A percentile compares a stretch with the other conserved stretches of the same genome.
These are phyloP conservation scores for Holotrichia oblita DNA, from an alignment of 1,140 invertebrate genomes.

Conservation along the genomic window DNA sequence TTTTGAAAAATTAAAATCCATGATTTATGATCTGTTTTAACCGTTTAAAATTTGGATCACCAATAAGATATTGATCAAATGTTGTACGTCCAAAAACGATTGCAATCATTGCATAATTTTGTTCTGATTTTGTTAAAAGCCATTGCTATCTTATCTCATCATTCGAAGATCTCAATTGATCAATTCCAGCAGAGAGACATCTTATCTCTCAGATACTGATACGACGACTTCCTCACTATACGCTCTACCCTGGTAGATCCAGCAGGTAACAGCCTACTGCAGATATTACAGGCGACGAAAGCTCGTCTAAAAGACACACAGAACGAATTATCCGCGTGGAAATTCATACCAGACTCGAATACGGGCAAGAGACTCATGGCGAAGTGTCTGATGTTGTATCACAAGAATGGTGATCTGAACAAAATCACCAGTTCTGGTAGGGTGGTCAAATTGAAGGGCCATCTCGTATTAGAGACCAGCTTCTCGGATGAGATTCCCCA, in stretches of 20 bases:
- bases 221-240: slow-evolving; percentile 78
- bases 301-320: slow-evolving; percentile 95
- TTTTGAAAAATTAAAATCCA: too few species aligned
- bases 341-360: slow-evolving; percentile 98
- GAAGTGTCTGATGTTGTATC: slow-evolving; percentile 94
- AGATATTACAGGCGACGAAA: slow-evolving; percentile 87
- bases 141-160: too few species aligned
- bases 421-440: slow-evolving; percentile 94
- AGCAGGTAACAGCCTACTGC: slow-evolving; percentile 93
- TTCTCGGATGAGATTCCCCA: slow-evolving; percentile 97
- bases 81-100: too few species aligned
- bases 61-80: too few species aligned
- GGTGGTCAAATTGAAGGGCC: slow-evolving; percentile 94
- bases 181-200: too few species aligned
- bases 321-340: slow-evolving; percentile 98
- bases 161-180: too few species aligned
- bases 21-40: too few species aligned
- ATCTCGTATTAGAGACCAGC: slow-evolving; percentile 93
- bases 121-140: too few species aligned
- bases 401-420: slow-evolving; percentile 98
- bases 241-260: slow-evolving; percentile 91
- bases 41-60: too few species aligned
- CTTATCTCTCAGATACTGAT: too few species aligned
- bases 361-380: slow-evolving; percentile 98
- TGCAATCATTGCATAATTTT: too few species aligned